Percentiles rank a stretch among this genome's conserved stretches.
These are phyloP conservation scores for Procambarus clarkii DNA, from an alignment of 1,140 invertebrate genomes.

Conservation along the genomic window DNA sequence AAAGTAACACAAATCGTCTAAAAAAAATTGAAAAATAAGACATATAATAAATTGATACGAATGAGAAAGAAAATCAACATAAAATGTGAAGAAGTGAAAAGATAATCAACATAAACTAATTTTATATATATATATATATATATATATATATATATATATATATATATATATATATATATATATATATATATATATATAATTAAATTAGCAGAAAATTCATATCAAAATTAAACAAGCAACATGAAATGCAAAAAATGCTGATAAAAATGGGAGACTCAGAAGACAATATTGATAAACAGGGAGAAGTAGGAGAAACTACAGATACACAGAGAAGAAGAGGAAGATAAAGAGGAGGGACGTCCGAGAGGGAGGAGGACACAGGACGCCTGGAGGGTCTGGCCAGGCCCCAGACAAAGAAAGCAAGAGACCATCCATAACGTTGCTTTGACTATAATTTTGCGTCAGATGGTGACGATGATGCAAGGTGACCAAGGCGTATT, in stretches of 20 bases:
- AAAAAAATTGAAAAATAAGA: too few species aligned
- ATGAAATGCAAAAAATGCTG: not conserved
- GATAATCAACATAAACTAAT: too few species aligned
- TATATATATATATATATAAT: too few species aligned
- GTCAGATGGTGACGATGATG: slow-evolving; percentile 65
- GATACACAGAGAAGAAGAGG: not conserved
- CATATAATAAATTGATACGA: too few species aligned
- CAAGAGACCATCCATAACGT: slow-evolving; percentile 44
- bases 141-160: too few species aligned
- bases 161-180: too few species aligned
- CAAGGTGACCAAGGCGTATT: slow-evolving; percentile 51
- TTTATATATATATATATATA: too few species aligned
- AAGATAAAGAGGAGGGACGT: not conserved
- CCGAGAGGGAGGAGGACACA: not conserved
- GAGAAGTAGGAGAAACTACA: not conserved
- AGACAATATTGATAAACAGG: not conserved
- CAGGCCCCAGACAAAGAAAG: slow-evolving; percentile 43
- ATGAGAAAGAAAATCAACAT: too few species aligned
- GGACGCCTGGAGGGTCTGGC: not conserved
- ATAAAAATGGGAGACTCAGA: not conserved
- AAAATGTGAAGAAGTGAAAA: too few species aligned
- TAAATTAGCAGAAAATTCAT: too few species aligned
- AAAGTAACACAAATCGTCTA: too few species aligned
- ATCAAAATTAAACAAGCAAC: not conserved
- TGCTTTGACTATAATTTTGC: slow-evolving; percentile 62